Base-by-base conservation (phyloP, 2,797 vertebrate genomes). In the Aeoliscus strigatus region DNA sequence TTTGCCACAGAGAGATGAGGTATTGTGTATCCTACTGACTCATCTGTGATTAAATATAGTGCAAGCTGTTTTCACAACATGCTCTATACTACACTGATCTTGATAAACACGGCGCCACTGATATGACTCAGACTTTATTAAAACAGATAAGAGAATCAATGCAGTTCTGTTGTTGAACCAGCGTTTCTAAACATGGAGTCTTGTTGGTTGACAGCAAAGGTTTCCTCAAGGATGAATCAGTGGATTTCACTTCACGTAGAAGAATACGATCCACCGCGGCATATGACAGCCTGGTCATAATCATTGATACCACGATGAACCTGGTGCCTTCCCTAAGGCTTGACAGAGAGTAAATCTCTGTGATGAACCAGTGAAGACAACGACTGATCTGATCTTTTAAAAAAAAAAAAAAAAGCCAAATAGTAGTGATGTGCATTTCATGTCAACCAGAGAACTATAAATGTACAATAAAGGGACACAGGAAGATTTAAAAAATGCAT, bases 401-500 rank as follows among this genome's bases (percentile, higher is more conserved):
- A 34, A 29, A 27, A 31, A 29, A 15, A 49, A 27, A 15, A 60
- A 59, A 46, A 67, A 37, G 35, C 54, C 14, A 25, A 30, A 13
- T 23, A 14, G 40, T 2, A 13, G 17, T 31, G 39, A 74, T 57
- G 60, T 43, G 38, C 44, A 33, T 43, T 59, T 45, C 30, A 47
- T 69, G 70, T 64, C 49, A 61, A 66, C 42, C 27, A 44, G n/a
- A 43, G 28, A 61, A 36, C 24, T 15, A 75, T 71, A 60, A 68
- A 68, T 27, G 38, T 27, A 35, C 15, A 39, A 70, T 61, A 43
- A 35, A 42, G 8, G 32, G 27, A 57, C 51, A 64, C 15, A 7
- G 36, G 24, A 39, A 54, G 40, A 27, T 65, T 86, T 77, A 82
- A 86, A n/a, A 83, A 77, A 86, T 87, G 54, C 58, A 87, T 82